Base-by-base conservation (phyloP, 2,797 vertebrate genomes). In the Falco berigora region DNA sequence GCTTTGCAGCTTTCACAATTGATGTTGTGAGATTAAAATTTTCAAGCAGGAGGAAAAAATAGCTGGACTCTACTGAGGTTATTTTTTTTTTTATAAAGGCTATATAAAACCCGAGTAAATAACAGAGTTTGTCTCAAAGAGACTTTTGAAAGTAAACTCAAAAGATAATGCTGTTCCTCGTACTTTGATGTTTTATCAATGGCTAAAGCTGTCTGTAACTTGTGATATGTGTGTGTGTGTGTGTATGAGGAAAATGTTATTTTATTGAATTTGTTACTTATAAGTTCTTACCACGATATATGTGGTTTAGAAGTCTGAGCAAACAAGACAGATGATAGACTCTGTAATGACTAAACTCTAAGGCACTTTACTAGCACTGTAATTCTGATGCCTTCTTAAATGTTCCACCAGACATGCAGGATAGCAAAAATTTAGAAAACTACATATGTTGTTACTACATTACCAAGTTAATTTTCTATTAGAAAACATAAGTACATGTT, bases 61-160 rank as follows among this genome's bases (percentile, higher is more conserved):
- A 13, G 5, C 23, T 0, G 0, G 59, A 40, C n/a, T 38, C 9
- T 42, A 32, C 3, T 6, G 47, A 76, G 15, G 20, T 22, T 36
- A 6, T 62, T 10, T 38, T 38, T 36, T 74, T 83, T 83, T 24
- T 44, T 10, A 24, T 32, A 71, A 66, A 63, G 16, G 10, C 17
- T 36, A 7, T 19, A 49, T 14, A 78, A 85, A 91, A 12, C 10
- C 12, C 34, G 27, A 24, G 14, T 50, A 83, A 86, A 86, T 62
- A 85, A 92, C 5, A 47, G 15, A 68, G 15, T 23, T 66, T 88
- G 6, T 50, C 20, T 69, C 2, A 28, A 81, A 56, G 2, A 47
- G 12, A 68, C 61, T 84, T 84, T 81, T 86, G 40, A 89, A 68
- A 85, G 67, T 24, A 40, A 89, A 52, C 23, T 56, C 53, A 64